A percentile compares a stretch with the other conserved stretches of the same genome.
These are phyloP conservation scores for Brachyalestes nurse DNA, from an alignment of 2,797 vertebrate genomes.

Conservation along the genomic window DNA sequence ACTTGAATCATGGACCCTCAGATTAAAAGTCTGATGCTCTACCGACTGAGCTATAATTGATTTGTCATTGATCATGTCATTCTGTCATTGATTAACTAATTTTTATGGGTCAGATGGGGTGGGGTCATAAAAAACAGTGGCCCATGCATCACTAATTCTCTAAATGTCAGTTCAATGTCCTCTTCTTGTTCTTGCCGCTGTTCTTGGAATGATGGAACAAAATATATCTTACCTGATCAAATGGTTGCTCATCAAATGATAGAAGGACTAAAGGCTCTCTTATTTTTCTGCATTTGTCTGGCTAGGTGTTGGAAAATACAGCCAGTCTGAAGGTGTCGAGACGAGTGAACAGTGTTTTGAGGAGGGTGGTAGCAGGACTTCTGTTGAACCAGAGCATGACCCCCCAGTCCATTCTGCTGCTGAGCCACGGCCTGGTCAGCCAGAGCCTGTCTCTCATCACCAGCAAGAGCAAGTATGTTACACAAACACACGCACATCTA, in stretches of 20 bases:
- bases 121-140: too few species aligned
- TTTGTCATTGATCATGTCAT: too few species aligned
- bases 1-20: constrained; percentile 85
- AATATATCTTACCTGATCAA: neutral
- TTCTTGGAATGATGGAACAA: too few species aligned
- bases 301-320: constrained; percentile 87
- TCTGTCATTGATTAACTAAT: too few species aligned
- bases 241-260: neutral
- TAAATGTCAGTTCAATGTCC: neutral
- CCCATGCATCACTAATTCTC: too few species aligned
- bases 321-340: constrained; percentile 88
- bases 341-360: constrained; percentile 87
- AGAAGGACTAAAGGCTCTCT: neutral
- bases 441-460: constrained; percentile 93
- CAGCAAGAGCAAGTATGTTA: constrained; percentile 86
- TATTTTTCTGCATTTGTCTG: neutral
- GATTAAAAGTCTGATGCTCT: constrained; percentile 85
- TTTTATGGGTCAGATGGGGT: too few species aligned
- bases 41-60: constrained; percentile 85
- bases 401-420: constrained; percentile 84
- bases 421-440: constrained; percentile 91
- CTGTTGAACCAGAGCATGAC: constrained; percentile 87
- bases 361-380: constrained; percentile 86
- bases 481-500: neutral
- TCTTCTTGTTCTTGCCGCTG: neutral